Evolutionary conservation across 2,888 invertebrate species (phyloP).

Genomic region (Amphipyra berbera): DNA sequence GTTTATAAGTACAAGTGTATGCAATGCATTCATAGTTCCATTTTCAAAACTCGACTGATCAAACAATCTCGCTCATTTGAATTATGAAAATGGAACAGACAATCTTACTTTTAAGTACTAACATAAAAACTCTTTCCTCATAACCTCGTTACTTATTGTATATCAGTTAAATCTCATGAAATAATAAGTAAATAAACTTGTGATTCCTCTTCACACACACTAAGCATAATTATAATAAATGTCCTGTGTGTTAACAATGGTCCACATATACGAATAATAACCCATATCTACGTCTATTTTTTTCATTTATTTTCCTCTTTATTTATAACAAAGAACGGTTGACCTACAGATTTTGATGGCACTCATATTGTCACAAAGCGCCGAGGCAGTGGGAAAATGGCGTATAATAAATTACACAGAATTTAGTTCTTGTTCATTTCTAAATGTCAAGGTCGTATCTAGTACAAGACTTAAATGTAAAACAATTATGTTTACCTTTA

Average conservation of each 20-base stretch:
- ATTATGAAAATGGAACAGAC: not conserved
- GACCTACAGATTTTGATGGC: slow-evolving; percentile 25
- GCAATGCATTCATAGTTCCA: no score
- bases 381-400: slow-evolving; percentile 6
- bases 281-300: slow-evolving; percentile 4
- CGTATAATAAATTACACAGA: slow-evolving; percentile 24
- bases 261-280: no score
- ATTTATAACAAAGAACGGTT: slow-evolving; percentile 12
- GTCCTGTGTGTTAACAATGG: no score
- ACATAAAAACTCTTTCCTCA: no score
- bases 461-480: slow-evolving; percentile 3
- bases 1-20: no score
- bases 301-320: slow-evolving; percentile 8
- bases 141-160: no score
- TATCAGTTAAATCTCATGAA: no score
- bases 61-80: no score
- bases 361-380: slow-evolving; percentile 20
- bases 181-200: no score
- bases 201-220: no score
- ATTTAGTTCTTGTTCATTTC: slow-evolving; percentile 14
- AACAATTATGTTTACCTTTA: slow-evolving; percentile 7
- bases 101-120: not conserved
- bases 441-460: slow-evolving; percentile 16
- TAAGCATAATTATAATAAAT: no score
- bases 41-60: no score